Conservation (phyloP, 2,797 vertebrate genomes). For the Furcifer pardalis region DNA sequence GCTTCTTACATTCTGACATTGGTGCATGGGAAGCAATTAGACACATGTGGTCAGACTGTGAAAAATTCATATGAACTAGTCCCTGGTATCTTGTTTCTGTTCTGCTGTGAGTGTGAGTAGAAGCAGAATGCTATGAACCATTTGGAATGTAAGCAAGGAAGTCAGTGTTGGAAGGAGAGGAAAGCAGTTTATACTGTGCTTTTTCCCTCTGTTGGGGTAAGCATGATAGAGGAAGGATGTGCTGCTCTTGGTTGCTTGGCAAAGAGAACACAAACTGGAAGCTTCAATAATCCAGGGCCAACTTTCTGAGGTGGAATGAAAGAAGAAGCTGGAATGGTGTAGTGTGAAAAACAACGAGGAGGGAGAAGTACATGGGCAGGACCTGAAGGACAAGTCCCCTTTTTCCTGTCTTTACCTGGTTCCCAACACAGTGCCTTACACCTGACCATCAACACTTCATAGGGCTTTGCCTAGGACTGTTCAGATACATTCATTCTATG, state of each 20-base stretch:
- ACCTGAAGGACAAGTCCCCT: background rate
- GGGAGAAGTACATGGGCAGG: background rate
- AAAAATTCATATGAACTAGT: no score
- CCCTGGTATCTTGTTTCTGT: background rate
- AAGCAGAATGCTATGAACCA: background rate
- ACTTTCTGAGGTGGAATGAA: background rate
- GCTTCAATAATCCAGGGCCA: background rate
- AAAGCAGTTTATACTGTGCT: background rate
- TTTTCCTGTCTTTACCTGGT: no score
- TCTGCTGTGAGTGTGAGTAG: background rate
- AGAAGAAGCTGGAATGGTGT: background rate
- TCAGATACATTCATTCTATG: background rate
- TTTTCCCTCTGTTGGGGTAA: background rate
- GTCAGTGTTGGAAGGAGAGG: no score
- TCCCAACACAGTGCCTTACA: no score
- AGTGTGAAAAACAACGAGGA: background rate
- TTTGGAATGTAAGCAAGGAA: background rate
- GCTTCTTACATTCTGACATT: background rate
- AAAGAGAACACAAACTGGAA: background rate
- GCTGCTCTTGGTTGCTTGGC: background rate
- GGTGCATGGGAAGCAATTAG: background rate
- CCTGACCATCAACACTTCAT: background rate
- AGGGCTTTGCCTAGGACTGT: rapidly evolving
- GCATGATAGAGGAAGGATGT: background rate
- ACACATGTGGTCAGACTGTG: background rate